Evolutionary conservation across 2,888 invertebrate genomes (phyloP), one percentile per base, ranked within the genome.

Genomic region (Camponotus fellah): DNA sequence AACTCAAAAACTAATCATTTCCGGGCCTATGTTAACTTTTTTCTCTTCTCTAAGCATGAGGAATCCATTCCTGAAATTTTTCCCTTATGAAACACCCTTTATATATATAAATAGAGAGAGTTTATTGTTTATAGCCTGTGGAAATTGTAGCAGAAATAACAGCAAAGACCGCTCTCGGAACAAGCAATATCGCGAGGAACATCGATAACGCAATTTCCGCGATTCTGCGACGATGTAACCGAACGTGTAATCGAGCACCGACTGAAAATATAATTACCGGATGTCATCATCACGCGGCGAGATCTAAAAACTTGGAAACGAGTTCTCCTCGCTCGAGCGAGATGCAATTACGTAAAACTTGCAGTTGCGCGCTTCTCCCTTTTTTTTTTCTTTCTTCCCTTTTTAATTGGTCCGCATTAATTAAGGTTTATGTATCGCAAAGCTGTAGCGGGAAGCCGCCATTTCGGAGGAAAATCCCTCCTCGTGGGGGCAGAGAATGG

Each of bases 381-480:
- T 53, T 14, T 17, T 26, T 26, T 34, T 32, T 88, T 46, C 32
- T 49, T 49, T 49, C 26, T 21, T 17, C n/a, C 32, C 87, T 91
- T 89, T 89, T 90, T 91, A 90, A 90, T 91, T 90, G 88, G 86
- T 88, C 85, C 56, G 84, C 56, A 85, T 86, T 92, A 91, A 92
- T 92, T 90, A 89, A 92, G 85, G 80, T 80, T 86, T 86, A 84
- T 87, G 79, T 83, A 80, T 49, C 75, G 82, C 37, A 68, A 68
- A 69, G 85, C 79, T 40, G 71, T 58, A 49, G n/a, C 53, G 32
- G 9, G 43, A 12, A n/a, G 12, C 32, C 37, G 65, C 34, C 17
- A 26, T 37, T 12, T 43, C 43, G 40, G 58, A 68, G 77, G 34
- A 68, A 43, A 77, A 58, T n/a, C 32, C 26, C 46, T 46, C 69